These are phyloP conservation scores for Bugulina stolonifera DNA, from an alignment of 2,888 invertebrate species.

Conservation along the genomic window DNA sequence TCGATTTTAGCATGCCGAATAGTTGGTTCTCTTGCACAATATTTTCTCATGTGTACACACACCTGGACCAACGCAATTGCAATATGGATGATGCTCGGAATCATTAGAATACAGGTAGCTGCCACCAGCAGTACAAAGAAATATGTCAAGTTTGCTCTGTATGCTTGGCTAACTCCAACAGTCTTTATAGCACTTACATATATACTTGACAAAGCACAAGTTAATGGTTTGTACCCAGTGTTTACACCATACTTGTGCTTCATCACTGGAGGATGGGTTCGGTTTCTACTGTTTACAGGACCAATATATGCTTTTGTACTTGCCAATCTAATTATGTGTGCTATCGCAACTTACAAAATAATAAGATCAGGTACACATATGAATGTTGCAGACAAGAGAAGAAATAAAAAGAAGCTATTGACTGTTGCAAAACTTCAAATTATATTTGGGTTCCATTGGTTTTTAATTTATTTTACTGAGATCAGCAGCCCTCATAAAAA, in stretches of 20 bases:
- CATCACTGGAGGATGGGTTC: neutral
- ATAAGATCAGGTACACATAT: neutral
- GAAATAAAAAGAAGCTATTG: neutral
- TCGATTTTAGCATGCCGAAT: neutral
- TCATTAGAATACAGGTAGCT: neutral
- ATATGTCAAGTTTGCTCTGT: neutral
- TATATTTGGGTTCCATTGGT: slow-evolving; percentile 12
- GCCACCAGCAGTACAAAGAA: neutral
- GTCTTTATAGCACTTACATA: neutral
- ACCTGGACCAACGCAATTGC: neutral
- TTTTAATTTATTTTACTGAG: slow-evolving; percentile 3
- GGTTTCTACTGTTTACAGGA: neutral
- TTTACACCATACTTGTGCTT: neutral
- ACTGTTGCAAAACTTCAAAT: slow-evolving; percentile 17
- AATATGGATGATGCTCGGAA: neutral
- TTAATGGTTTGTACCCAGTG: neutral
- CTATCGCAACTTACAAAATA: neutral
- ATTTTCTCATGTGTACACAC: neutral
- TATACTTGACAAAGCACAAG: neutral
- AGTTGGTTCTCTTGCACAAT: neutral
- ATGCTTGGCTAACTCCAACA: neutral
- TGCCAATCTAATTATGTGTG: neutral
- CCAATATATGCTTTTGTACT: neutral
- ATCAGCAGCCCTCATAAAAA: neutral
- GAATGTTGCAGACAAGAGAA: neutral